Evolutionary conservation across 2,888 invertebrate genomes (phyloP).

Genomic region (Hydraecia micacea): DNA sequence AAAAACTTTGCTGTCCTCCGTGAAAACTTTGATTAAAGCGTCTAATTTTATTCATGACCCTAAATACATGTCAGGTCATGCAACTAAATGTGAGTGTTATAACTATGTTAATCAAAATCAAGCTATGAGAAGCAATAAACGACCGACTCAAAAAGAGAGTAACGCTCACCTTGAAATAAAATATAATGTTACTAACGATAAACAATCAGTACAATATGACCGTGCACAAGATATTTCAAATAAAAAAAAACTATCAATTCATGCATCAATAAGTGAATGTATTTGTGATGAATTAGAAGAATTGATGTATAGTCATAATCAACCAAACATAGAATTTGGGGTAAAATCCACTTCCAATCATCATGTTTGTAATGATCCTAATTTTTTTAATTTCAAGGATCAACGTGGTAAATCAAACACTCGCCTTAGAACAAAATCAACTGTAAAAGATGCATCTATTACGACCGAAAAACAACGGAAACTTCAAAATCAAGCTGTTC

Average conservation of each 20-base stretch:
- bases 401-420: background rate
- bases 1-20: constrained; percentile 1
- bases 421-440: background rate
- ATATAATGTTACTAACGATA: background rate
- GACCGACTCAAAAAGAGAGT: background rate
- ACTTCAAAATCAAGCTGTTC: constrained; percentile 21
- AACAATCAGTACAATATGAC: background rate
- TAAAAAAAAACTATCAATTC: constrained; percentile 4
- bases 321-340: background rate
- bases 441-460: constrained; percentile 21
- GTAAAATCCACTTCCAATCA: background rate
- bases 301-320: background rate
- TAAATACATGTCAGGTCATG: background rate
- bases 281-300: constrained; percentile 14
- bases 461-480: constrained; percentile 1
- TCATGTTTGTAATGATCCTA: background rate
- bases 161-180: constrained; percentile 6
- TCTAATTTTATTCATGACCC: constrained; percentile 2
- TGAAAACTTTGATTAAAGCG: constrained; percentile 16
- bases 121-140: constrained; percentile 9
- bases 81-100: constrained; percentile 9
- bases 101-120: constrained; percentile 4
- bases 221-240: background rate
- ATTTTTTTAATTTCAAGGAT: background rate
- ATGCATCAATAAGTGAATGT: constrained; percentile 12